Evolutionary conservation across 2,888 invertebrate species (phyloP).

Genomic region (Acanthosepion lycidas): DNA sequence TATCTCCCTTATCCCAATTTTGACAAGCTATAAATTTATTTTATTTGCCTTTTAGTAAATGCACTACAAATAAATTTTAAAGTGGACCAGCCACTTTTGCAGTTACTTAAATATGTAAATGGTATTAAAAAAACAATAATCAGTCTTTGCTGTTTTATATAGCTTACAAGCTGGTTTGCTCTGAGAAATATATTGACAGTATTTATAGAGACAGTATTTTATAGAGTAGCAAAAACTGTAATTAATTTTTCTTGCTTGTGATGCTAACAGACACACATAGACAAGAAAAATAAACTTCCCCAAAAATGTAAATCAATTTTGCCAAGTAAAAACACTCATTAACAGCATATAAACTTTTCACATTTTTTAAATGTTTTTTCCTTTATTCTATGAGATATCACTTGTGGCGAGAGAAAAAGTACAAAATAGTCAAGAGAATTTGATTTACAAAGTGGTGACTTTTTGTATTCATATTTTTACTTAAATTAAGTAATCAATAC

Average conservation of each 20-base stretch:
- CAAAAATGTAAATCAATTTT: background rate
- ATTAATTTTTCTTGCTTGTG: background rate
- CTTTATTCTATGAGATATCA: background rate
- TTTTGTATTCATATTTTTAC: background rate
- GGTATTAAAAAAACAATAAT: background rate
- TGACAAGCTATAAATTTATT: background rate
- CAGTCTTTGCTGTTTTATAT: background rate
- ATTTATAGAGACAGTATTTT: background rate
- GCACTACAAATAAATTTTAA: background rate
- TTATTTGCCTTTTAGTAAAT: background rate
- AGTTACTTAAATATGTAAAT: background rate
- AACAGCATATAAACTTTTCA: background rate
- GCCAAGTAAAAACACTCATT: background rate
- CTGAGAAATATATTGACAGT: background rate
- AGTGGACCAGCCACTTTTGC: background rate
- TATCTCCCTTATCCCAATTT: slow-evolving; percentile 17
- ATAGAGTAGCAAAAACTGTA: background rate
- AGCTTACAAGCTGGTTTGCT: background rate
- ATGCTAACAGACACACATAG: background rate
- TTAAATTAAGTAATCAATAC: background rate
- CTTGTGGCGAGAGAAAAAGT: too few relatives aligned
- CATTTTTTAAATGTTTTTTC: background rate
- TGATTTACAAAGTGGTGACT: background rate
- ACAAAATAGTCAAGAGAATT: background rate
- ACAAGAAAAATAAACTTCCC: background rate